Evolutionary conservation across 2,888 invertebrate genomes (phyloP).

Genomic region (Drosophila suboccidentalis): DNA sequence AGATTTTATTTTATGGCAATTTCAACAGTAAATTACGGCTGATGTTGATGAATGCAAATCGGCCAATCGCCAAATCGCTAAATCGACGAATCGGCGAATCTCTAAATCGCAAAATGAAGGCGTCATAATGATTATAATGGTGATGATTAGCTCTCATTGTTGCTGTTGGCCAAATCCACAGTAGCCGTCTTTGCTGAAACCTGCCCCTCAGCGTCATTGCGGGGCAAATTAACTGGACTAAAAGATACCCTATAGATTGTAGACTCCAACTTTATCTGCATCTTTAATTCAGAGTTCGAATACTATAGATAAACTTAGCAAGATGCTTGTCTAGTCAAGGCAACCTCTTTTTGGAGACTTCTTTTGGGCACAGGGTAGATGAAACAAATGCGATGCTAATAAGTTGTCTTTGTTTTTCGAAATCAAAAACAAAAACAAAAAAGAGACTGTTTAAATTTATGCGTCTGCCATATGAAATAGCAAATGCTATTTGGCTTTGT

Average conservation of each 20-base stretch:
- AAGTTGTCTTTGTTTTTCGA: slow-evolving; percentile 50
- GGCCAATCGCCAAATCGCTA: background rate
- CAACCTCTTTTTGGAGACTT: background rate
- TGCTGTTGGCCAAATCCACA: slow-evolving; percentile 14
- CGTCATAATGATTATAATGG: slow-evolving; percentile 38
- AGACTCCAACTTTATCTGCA: background rate
- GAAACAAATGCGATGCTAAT: slow-evolving; percentile 55
- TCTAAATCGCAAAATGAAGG: slow-evolving; percentile 31
- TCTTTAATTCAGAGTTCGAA: background rate
- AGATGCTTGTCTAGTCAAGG: background rate
- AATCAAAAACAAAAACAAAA: background rate
- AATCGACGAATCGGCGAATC: slow-evolving; percentile 9
- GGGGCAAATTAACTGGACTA: slow-evolving; percentile 6
- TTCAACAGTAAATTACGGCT: slow-evolving; percentile 51
- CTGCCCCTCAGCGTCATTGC: slow-evolving; percentile 13
- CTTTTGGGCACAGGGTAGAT: slow-evolving; percentile 3
- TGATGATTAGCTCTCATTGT: slow-evolving; percentile 39
- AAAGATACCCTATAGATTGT: background rate
- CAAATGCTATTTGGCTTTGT: slow-evolving; percentile 59
- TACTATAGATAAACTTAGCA: background rate
- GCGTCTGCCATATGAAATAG: slow-evolving; percentile 65
- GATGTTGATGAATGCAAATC: slow-evolving; percentile 30
- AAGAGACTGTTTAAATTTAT: slow-evolving; percentile 49
- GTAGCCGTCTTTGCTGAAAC: slow-evolving; percentile 26
- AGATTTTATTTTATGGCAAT: slow-evolving; percentile 44